Base-by-base conservation (phyloP, 2,888 invertebrate genomes). In the Ditula angustiorana region DNA sequence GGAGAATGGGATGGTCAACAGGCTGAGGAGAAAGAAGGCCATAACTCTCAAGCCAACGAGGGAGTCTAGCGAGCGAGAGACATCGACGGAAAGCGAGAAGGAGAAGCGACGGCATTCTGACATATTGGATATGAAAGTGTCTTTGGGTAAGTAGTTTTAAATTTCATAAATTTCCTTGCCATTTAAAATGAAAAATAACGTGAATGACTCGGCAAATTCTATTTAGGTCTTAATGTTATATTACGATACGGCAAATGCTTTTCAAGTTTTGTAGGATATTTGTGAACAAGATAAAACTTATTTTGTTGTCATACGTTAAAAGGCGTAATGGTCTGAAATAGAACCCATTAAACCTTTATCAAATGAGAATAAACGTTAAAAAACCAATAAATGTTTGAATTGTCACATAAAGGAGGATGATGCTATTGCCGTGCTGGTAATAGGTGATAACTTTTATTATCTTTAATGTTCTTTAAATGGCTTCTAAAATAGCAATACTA, bases 61-160 rank as follows among this genome's bases (percentile, higher is more conserved):
- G 49, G 90, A 92, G 74, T 91, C 91, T 67, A 88, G 90, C 66
- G 92, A 92, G 79, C 84, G 92, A 59, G 91, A 91, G 74, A 90
- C 92, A 0, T 91, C 92, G 0, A 87, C 88, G 0, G 92, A 92
- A 70, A 92, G 91, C 67, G 92, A 92, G 63, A 91, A 91, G 67
- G 92, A 92, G 69, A 88, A 81, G 73, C 79, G 92, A 69, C 75
- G 92, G 72, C 88, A 91, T 68, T 92, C 92, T 0, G 92, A 92
- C 71, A 91, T 92, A 67, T 80, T 92, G 57, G 92, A 92, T 69
- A 87, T 89, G 78, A 88, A 85, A 69, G 91, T 87, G 26, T 92
- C 92, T 10, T 71, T 88, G 75, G 92, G 92, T 92, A 80, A 78
- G 79, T 81, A 37, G 8, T 71, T 55, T 60, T 28, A 21, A 35